Evolutionary conservation across 2,888 invertebrate genomes (phyloP), one percentile per base, ranked within the genome.

Genomic region (Dicycla oo): DNA sequence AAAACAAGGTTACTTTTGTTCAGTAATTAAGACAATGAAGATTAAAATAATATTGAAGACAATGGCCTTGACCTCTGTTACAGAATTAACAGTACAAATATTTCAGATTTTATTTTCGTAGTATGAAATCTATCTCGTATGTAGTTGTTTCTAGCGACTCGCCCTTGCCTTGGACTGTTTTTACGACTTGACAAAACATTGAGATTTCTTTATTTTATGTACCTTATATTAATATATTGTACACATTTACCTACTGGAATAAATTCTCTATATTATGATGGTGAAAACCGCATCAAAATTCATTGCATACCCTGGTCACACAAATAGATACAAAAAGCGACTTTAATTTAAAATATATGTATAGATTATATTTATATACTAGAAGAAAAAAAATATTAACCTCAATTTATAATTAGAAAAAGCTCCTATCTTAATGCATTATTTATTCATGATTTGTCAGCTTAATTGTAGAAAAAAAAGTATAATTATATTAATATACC

Each of bases 1-100:
- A 56, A 53, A 63, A 69, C 60, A 80, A 73, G 81, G 77, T 20
- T 67, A 53, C 26, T 53, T 73, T 67, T 77, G 66, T 67, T 43
- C 26, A 53, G 43, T 63, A 26, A 54, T 66, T 62, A 60, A 66
- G 5, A 72, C 75, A 67, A 75, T 57, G 60, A 53, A 8, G 58
- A 75, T 57, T 58, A 47, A 70, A 80, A 69, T 67, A 61, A 61
- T 7, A 23, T 47, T 11, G 34, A 54, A 57, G 34, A 18, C 45
- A 53, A n/a, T 30, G n/a, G 62, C 64, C 61, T 54, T 57, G 51
- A 34, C 20, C 45, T 54, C 49, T 64, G 47, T 58, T 43, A 43
- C 15, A n/a, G 2, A 63, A 30, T 51, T 23, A 26, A 30, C 26
- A 11, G 34, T 40, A 40, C 15, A 49, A 58, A 34, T 23, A 40